Conservation (phyloP, 2,888 invertebrate species). For the Luperina nickerlii region DNA sequence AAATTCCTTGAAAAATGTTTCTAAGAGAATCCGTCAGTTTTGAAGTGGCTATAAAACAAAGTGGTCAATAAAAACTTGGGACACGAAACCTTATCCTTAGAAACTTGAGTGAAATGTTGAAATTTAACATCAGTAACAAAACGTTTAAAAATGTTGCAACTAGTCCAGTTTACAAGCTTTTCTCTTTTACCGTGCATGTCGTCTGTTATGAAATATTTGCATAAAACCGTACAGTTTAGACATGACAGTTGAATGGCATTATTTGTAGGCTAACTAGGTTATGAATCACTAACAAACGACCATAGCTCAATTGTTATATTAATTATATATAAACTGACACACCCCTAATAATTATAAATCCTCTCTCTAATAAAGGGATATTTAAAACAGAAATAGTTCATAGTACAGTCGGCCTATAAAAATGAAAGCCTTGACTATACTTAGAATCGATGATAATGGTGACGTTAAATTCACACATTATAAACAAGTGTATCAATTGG, state of each 20-base stretch:
- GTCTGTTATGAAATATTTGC: slow-evolving; percentile 12
- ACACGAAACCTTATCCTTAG: slow-evolving; percentile 17
- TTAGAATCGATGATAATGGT: neutral
- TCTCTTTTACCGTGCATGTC: neutral
- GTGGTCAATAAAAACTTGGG: slow-evolving; percentile 44
- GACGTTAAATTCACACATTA: neutral
- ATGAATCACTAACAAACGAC: slow-evolving; percentile 13
- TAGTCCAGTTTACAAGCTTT: neutral
- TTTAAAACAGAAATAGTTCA: neutral
- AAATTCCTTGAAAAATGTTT: slow-evolving; percentile 41
- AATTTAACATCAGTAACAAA: slow-evolving; percentile 18
- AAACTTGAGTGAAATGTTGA: slow-evolving; percentile 38
- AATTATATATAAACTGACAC: neutral
- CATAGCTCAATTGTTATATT: slow-evolving; percentile 10
- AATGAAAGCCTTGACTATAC: neutral
- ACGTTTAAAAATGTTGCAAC: slow-evolving; percentile 6
- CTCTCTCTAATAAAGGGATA: neutral
- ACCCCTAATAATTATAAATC: neutral
- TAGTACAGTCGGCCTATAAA: neutral
- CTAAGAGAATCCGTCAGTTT: slow-evolving; percentile 39
- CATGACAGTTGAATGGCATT: slow-evolving; percentile 38
- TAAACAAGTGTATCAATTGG: neutral
- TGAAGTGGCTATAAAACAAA: slow-evolving; percentile 52
- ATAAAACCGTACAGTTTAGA: slow-evolving; percentile 12
- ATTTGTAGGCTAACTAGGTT: slow-evolving; percentile 25